Base-by-base conservation (phyloP, 2,113 vertebrate species). In the Cheilinus undulatus region DNA sequence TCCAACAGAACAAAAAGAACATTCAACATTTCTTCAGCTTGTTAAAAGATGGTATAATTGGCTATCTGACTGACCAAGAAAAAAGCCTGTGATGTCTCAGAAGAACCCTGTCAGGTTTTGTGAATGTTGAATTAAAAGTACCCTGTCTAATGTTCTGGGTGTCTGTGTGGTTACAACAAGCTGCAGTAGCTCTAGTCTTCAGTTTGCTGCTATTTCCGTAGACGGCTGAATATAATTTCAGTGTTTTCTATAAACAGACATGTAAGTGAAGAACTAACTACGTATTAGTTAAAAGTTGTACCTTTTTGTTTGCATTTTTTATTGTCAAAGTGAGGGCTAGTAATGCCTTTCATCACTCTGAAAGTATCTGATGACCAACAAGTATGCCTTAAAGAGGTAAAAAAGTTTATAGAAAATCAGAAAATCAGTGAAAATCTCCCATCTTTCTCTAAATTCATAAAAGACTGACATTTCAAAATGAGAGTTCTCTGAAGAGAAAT, bases 1-100 rank as follows among this genome's bases (percentile, higher is more conserved):
- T 49, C 62, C 13, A 80, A 80, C 24, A 54, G 40, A 83, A 76
- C 52, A 76, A 80, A 83, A 65, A 57, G 17, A 61, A 59, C 40
- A 75, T 34, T 69, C 32, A 59, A 10, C 51, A 46, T 67, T 46
- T 58, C 43, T 53, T 71, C 38, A 75, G 54, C 40, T 59, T 53
- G 14, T 49, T 75, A 19, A 78, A 50, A 82, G 24, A 54, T 56
- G 73, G 42, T 53, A 23, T 42, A 66, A 57, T 49, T 65, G 49
- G 51, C 28, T 54, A 46, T 50, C 46, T 56, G 38, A 40, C 24
- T 67, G 67, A 23, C 56, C 22, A 17, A 60, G 30, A 79, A 48
- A 57, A 76, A 71, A 71, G 32, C 20, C 12, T 13, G 19, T n/a
- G 34, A 34, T 26, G 53, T 62, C 66, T 54, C 27, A 48, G 50